Evolutionary conservation across 1,140 invertebrate genomes (phyloP).

Genomic region (Caenorhabditis latens): DNA sequence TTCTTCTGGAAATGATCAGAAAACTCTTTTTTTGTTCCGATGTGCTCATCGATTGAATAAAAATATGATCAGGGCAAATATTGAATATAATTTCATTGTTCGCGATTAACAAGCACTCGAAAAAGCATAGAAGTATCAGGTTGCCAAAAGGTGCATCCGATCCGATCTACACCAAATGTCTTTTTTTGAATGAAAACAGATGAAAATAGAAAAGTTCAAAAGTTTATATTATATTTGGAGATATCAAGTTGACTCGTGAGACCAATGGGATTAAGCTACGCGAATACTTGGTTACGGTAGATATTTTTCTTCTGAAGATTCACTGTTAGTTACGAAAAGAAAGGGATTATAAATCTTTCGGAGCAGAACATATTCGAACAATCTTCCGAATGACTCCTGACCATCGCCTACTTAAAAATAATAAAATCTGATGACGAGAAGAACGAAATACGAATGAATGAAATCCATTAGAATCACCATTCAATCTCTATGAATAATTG

Average conservation of each 20-base stretch:
- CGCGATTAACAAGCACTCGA: conserved; percentile 48
- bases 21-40: not conserved
- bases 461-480: not conserved
- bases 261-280: not conserved
- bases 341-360: too few species aligned
- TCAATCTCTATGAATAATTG: conserved; percentile 15
- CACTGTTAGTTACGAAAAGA: too few species aligned
- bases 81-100: conserved; percentile 49
- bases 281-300: not conserved
- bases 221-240: conserved; percentile 12
- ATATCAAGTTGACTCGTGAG: not conserved
- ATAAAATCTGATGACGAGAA: not conserved
- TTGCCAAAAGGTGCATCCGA: conserved; percentile 21
- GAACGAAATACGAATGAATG: not conserved
- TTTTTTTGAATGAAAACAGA: conserved; percentile 17
- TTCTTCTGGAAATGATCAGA: conserved; percentile 16
- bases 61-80: conserved; percentile 8
- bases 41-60: conserved; percentile 4
- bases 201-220: conserved; percentile 42
- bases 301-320: too few species aligned
- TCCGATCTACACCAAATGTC: not conserved
- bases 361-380: too few species aligned
- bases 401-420: not conserved
- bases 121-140: conserved; percentile 33
- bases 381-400: not conserved